These are phyloP conservation scores for Mesocentrotus franciscanus DNA, from an alignment of 53 echinoderm and acorn worm species.

Conservation along the genomic window DNA sequence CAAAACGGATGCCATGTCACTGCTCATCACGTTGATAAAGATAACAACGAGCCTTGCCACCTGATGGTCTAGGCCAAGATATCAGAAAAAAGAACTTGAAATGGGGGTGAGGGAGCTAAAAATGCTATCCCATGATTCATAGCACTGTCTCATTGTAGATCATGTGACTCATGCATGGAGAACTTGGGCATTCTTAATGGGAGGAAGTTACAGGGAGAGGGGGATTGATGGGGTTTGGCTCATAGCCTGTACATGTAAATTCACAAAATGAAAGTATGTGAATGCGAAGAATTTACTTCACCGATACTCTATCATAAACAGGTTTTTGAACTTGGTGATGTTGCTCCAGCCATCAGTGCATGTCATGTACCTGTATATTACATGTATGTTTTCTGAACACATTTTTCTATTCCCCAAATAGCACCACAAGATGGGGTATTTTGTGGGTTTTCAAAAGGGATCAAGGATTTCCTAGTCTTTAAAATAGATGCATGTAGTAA, in stretches of 20 bases:
- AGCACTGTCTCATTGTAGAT: slow-evolving; percentile 46
- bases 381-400: background rate
- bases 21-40: slow-evolving; percentile 3
- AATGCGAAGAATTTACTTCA: background rate
- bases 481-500: too few relatives aligned
- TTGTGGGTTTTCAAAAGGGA: too few relatives aligned
- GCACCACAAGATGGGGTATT: background rate
- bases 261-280: slow-evolving; percentile 39
- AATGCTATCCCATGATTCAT: slow-evolving; percentile 57
- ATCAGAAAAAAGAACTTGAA: background rate
- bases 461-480: too few relatives aligned
- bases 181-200: background rate
- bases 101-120: background rate
- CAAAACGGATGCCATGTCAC: slow-evolving; percentile 52
- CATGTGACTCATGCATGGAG: slow-evolving; percentile 56
- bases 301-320: slow-evolving; percentile 20
- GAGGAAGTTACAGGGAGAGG: background rate
- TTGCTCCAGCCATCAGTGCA: background rate
- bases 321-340: background rate
- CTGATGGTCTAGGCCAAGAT: slow-evolving; percentile 25
- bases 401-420: background rate
- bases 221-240: background rate
- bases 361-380: background rate
- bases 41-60: slow-evolving; percentile 24
- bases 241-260: background rate